Base-by-base conservation (phyloP, 2,113 vertebrate species). In the Seriola aureovittata region DNA sequence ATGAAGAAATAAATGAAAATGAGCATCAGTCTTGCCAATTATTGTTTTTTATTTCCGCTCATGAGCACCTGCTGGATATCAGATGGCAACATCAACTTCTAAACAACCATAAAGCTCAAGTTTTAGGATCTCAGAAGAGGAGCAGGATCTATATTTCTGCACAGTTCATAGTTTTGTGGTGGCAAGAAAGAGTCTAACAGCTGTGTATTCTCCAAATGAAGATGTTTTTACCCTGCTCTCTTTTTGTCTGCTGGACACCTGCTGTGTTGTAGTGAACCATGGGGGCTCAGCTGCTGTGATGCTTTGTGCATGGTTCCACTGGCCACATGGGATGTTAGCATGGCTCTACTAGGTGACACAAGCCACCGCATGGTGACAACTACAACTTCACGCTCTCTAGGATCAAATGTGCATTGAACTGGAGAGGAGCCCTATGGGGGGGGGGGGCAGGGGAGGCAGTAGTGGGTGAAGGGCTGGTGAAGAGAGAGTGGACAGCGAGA, bases 231-330 rank as follows among this genome's bases (percentile, higher is more conserved):
- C 16, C 34, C 40, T 14, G 50, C 59, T 44, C 55, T 29, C 29
- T 29, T 29, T 62, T 29, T 34, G 48, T 34, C 52, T 16, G 25
- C 69, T 42, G 40, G 38, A 42, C 82, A 81, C 71, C 64, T 63
- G 78, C 74, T 69, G 71, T 69, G 42, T n/a, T 23, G 25, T 64
- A 62, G 44, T 32, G 69, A 58, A 81, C 50, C 67, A 81, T 44
- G 19, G 38, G n/a, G 34, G 65, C 77, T 84, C 57, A 77, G 55
- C 80, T 86, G 84, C 48, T 76, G 13, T 25, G 75, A 80, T 6
- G 57, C 52, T 70, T 13, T 48, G 58, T 75, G 65, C 48, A 40
- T 66, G 13, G 5, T 63, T 58, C n/a, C 32, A 19, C 40, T 11
- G 57, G 36, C 63, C 64, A 72, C 55, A 60, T 67, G 44, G 55